These are phyloP conservation scores for Ditylenchus dipsaci DNA, from an alignment of 1,140 invertebrate species.

Conservation along the genomic window DNA sequence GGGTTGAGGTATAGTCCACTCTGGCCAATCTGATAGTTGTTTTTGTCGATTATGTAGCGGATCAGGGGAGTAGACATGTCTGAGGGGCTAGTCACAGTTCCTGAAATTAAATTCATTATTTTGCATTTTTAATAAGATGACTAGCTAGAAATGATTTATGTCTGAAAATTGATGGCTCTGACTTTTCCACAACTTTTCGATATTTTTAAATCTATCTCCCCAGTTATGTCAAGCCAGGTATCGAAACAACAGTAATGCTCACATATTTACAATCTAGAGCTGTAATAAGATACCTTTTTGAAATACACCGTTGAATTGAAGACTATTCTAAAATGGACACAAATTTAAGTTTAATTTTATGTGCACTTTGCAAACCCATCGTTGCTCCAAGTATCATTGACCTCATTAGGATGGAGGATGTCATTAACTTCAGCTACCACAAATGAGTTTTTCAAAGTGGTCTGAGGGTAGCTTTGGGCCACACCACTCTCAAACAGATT, in stretches of 20 bases:
- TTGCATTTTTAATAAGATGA: background rate
- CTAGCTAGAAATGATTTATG: too few relatives aligned
- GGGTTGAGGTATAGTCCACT: constrained; percentile 54
- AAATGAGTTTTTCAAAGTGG: constrained; percentile 48
- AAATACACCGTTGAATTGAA: constrained; percentile 57
- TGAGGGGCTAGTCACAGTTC: constrained; percentile 42
- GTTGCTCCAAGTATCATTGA: constrained; percentile 54
- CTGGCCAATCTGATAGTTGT: constrained; percentile 53
- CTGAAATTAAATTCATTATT: background rate
- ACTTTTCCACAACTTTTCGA: too few relatives aligned
- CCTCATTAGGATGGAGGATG: constrained; percentile 48
- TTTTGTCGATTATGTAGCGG: constrained; percentile 52
- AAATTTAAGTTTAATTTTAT: background rate
- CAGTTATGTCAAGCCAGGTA: background rate
- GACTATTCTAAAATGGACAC: constrained; percentile 26
- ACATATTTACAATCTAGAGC: too few relatives aligned
- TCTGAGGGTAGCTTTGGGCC: constrained; percentile 53
- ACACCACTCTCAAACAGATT: constrained; percentile 50
- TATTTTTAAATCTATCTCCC: background rate
- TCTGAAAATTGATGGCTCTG: too few relatives aligned
- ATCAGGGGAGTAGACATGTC: constrained; percentile 51
- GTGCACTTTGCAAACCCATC: background rate
- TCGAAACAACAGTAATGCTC: background rate
- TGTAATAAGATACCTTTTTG: constrained; percentile 48
- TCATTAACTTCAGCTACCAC: constrained; percentile 57